Conservation (phyloP, 2,113 vertebrate genomes). For the Rhinoderma darwinii region DNA sequence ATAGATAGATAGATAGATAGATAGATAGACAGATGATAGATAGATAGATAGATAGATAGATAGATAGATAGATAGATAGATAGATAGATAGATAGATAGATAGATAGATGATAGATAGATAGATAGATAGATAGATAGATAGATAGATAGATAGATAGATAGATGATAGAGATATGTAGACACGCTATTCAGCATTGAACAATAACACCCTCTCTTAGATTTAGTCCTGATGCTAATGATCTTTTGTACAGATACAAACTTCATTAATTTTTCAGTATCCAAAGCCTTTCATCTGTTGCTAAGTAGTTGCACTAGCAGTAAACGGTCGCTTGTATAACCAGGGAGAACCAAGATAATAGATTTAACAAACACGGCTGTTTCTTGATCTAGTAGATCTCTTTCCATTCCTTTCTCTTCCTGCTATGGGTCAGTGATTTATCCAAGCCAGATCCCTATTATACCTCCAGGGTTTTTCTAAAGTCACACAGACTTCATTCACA, state of each 20-base stretch:
- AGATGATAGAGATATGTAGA: too few relatives aligned
- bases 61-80: too few relatives aligned
- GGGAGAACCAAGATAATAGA: not conserved
- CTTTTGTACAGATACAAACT: not conserved
- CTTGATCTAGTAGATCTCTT: not conserved
- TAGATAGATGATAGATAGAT: too few relatives aligned
- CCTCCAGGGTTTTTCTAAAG: not conserved
- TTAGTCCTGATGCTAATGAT: not conserved
- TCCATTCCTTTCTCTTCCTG: conserved; percentile 13
- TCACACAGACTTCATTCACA: not conserved
- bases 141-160: too few relatives aligned
- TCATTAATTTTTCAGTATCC: conserved; percentile 11
- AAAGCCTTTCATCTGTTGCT: conserved; percentile 9
- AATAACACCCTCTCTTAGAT: too few relatives aligned
- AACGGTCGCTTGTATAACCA: not conserved
- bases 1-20: too few relatives aligned
- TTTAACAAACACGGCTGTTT: not conserved
- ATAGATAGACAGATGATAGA: too few relatives aligned
- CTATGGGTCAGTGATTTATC: not conserved
- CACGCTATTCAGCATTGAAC: too few relatives aligned
- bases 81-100: too few relatives aligned
- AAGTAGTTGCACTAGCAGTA: conserved; percentile 6
- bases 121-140: too few relatives aligned
- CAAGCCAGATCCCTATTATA: not conserved
- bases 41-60: too few relatives aligned